phyloP scores from a whole-genome alignment of 2,888 invertebrate species.

The Caenorhabditis zanzibari region DNA sequence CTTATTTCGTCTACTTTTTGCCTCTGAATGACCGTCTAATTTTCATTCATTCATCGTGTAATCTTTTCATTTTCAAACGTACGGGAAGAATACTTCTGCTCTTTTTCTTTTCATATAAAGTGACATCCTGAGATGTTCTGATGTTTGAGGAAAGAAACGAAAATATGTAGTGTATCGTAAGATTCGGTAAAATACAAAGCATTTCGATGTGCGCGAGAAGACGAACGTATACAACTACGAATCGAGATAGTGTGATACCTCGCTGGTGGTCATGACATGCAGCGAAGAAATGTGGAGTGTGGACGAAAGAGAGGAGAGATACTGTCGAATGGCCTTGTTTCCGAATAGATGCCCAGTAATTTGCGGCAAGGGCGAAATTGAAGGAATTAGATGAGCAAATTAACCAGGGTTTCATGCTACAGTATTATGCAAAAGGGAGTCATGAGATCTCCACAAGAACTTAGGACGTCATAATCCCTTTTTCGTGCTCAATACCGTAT shows the following conservation, averaged over 20 bases:
- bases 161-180: slow-evolving; percentile 39
- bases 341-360: neutral
- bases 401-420: no score
- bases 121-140: neutral
- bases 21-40: slow-evolving; percentile 12
- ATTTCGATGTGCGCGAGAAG: slow-evolving; percentile 7
- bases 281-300: slow-evolving; percentile 7
- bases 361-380: neutral
- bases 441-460: no score
- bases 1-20: slow-evolving; percentile 6
- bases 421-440: no score
- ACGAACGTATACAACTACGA: slow-evolving; percentile 23
- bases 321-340: slow-evolving; percentile 27
- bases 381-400: no score
- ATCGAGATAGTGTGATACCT: slow-evolving; percentile 36
- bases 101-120: no score
- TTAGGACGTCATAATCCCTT: no score
- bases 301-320: slow-evolving; percentile 30
- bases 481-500: no score
- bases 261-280: slow-evolving; percentile 25
- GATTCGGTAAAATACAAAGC: slow-evolving; percentile 11
- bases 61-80: no score
- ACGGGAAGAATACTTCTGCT: neutral
- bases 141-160: neutral
- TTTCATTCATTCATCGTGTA: slow-evolving; percentile 3